Conservation (phyloP, 1,140 invertebrate genomes). For the Contarinia nasturtii region DNA sequence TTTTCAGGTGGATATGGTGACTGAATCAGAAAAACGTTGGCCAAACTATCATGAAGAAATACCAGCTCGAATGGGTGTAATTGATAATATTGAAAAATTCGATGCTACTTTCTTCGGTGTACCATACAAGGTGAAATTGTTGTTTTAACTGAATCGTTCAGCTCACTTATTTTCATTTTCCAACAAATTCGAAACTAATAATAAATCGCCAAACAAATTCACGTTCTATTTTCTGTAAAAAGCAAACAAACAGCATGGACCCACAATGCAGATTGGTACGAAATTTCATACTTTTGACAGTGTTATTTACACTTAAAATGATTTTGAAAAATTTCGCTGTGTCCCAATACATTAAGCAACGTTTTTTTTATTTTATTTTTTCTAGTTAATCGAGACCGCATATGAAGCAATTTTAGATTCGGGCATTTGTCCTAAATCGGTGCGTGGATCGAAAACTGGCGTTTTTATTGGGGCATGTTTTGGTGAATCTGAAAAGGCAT, state of each 20-base stretch:
- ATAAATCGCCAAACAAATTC: no score
- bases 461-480: constrained; percentile 60
- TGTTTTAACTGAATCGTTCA: no score
- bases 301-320: no score
- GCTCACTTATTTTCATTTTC: no score
- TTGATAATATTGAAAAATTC: constrained; percentile 61
- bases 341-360: no score
- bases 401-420: constrained; percentile 26
- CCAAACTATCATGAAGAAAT: constrained; percentile 1
- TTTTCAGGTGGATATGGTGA: constrained; percentile 3
- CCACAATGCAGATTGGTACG: constrained; percentile 28
- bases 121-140: no score
- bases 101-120: constrained; percentile 69
- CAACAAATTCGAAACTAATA: no score
- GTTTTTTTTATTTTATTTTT: no score
- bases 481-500: constrained; percentile 51
- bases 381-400: constrained; percentile 26
- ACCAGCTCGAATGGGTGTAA: constrained; percentile 48
- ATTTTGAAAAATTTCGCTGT: no score
- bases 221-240: no score
- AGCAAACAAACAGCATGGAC: constrained; percentile 27
- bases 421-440: constrained; percentile 22
- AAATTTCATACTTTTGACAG: constrained; percentile 32
- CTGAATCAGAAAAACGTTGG: constrained; percentile 1
- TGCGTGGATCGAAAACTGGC: constrained; percentile 51